Evolutionary conservation across 2,113 vertebrate species (phyloP).

Genomic region (Thermophis baileyi): DNA sequence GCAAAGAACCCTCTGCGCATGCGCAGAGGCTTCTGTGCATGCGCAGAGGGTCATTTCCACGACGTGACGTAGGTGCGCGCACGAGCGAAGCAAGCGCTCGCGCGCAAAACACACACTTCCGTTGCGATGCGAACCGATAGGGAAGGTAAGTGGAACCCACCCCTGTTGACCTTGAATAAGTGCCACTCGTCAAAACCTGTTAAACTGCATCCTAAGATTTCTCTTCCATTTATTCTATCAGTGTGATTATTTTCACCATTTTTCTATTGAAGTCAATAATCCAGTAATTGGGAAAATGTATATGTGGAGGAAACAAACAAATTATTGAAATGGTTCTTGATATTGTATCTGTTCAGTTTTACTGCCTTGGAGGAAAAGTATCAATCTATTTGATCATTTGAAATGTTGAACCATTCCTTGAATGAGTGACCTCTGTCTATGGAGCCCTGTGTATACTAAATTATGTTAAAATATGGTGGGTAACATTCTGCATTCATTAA

Average conservation of each 20-base stretch:
- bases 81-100: no score
- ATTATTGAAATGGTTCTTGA: neutral
- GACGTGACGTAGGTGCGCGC: no score
- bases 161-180: neutral
- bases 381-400: neutral
- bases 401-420: neutral
- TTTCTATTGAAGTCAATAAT: neutral
- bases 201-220: neutral
- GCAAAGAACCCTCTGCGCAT: no score
- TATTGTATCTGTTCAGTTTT: neutral
- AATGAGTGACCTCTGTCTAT: neutral
- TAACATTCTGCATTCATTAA: neutral
- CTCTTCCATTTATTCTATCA: neutral
- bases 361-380: neutral
- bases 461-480: neutral
- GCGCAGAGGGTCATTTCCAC: no score
- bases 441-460: neutral
- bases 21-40: no score
- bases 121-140: no score
- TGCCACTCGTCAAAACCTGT: neutral
- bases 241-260: neutral
- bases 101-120: no score
- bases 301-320: neutral
- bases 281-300: neutral
- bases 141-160: no score